Conservation (phyloP, 2,888 invertebrate species). For the Athalia cordata region DNA sequence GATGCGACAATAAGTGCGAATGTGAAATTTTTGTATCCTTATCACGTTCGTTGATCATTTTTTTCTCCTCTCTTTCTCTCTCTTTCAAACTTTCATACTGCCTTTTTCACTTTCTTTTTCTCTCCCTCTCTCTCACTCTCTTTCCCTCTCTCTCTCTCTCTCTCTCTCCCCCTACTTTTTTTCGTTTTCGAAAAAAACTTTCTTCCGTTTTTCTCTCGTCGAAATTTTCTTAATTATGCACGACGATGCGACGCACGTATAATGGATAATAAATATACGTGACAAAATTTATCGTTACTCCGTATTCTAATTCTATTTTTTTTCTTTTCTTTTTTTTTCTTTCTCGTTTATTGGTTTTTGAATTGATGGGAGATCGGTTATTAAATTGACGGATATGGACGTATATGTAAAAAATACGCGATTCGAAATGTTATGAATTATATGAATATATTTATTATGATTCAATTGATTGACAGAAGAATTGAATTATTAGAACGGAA, state of each 20-base stretch:
- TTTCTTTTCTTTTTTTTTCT: not conserved
- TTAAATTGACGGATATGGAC: not conserved
- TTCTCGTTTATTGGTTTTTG: not conserved
- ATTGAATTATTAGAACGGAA: not conserved
- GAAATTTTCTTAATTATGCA: not conserved
- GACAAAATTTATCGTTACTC: not conserved
- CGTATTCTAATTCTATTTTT: not conserved
- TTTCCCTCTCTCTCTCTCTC: not conserved
- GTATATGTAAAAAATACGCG: not conserved
- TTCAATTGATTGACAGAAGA: not conserved
- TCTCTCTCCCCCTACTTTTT: not conserved
- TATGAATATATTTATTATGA: not conserved
- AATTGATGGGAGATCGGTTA: not conserved
- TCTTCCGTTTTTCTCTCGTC: not conserved
- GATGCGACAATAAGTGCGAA: too few species aligned
- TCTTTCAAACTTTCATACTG: not conserved
- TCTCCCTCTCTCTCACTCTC: too few species aligned
- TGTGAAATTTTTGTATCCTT: too few species aligned
- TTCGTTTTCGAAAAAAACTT: not conserved
- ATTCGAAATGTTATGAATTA: not conserved
- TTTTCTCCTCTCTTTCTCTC: not conserved
- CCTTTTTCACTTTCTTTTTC: slow-evolving; percentile 28
- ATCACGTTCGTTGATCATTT: too few species aligned
- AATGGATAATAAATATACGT: too few species aligned
- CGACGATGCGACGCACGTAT: too few species aligned